A percentile compares a stretch with the other conserved stretches of the same genome.
Conservation (phyloP, 2,113 vertebrate genomes). For the Rallus limicola region DNA sequence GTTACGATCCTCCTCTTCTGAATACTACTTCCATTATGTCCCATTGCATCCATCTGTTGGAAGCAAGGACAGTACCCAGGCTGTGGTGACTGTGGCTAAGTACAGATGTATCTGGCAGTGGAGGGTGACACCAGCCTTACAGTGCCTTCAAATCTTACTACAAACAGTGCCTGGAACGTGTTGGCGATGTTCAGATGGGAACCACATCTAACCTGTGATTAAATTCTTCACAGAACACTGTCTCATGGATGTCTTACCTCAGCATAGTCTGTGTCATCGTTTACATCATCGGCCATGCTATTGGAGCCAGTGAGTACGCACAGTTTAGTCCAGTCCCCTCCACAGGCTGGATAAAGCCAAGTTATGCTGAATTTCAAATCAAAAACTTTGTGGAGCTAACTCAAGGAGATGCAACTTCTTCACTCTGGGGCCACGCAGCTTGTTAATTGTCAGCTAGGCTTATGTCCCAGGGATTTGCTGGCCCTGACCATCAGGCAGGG, state of each 20-base stretch:
- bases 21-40: not conserved
- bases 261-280: constrained; percentile 86
- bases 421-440: not conserved
- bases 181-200: not conserved
- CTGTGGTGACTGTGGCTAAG: not conserved
- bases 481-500: not conserved
- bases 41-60: not conserved
- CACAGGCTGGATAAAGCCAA: not conserved
- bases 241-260: constrained; percentile 88
- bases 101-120: not conserved
- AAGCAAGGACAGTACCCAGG: not conserved
- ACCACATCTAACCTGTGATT: not conserved
- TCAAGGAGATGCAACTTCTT: not conserved
- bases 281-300: constrained; percentile 89
- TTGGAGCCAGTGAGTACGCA: constrained; percentile 88
- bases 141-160: not conserved
- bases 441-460: not conserved
- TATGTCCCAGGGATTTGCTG: not conserved
- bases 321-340: no score
- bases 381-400: not conserved
- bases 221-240: not conserved
- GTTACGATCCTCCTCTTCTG: not conserved
- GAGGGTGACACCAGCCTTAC: not conserved
- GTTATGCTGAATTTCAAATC: not conserved
- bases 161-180: not conserved